phyloP scores from a whole-genome alignment of 2,797 vertebrate species.

The Pipistrellus pygmaeus region DNA sequence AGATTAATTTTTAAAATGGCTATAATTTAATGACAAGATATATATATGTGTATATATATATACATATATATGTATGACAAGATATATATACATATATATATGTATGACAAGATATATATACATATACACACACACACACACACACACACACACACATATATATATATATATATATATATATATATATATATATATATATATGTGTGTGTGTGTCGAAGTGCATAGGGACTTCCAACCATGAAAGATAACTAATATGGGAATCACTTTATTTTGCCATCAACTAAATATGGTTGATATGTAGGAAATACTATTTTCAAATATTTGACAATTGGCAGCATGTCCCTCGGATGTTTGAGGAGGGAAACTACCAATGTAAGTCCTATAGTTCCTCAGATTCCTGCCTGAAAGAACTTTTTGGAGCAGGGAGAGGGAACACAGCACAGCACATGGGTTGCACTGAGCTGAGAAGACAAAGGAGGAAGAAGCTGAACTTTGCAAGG shows the following conservation, averaged over 20 bases:
- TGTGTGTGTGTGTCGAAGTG: neutral
- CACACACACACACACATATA: no score
- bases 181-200: no score
- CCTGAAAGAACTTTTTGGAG: neutral
- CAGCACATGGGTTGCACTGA: fast-evolving
- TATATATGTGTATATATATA: no score
- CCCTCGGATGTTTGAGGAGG: neutral
- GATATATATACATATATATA: no score
- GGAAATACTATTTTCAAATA: neutral
- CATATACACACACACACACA: no score
- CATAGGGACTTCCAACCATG: neutral
- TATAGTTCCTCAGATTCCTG: neutral
- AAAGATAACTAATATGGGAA: neutral
- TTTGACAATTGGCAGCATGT: neutral
- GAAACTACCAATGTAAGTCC: neutral
- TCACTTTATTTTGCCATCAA: neutral
- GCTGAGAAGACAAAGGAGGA: neutral
- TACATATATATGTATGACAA: no score
- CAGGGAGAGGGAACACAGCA: neutral
- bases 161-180: no score
- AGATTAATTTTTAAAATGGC: neutral
- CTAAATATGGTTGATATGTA: neutral
- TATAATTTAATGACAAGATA: neutral
- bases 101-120: no score
- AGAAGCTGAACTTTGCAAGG: neutral